Evolutionary conservation across 2,888 invertebrate species (phyloP), one percentile per base, ranked within the genome.

Genomic region (Tupiocoris notatus): DNA sequence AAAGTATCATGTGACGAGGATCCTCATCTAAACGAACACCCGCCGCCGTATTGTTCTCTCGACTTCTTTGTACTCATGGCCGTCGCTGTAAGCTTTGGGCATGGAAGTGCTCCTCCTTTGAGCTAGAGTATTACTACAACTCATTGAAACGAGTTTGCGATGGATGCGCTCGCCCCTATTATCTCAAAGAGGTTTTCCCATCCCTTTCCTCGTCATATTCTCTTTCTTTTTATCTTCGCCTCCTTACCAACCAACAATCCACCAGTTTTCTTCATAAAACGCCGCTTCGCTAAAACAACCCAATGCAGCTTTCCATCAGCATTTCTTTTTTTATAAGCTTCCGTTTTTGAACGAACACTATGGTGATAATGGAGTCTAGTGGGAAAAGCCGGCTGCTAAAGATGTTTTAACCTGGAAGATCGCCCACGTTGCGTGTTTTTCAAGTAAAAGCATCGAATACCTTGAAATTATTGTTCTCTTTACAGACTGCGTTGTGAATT

Each of bases 101-200:
- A 12, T 39, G 39, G 39, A 39, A 39, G 39, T 39, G 39, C 39
- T 39, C 12, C 39, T 39, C 39, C 39, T 39, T 39, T 39, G 39
- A 39, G 39, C 39, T 39, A 39, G 12, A 39, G 39, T 39, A 39
- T 39, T 39, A 12, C 39, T 39, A 39, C 39, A 39, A 39, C 39
- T 39, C 39, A 39, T 39, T 39, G 39, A 12, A 39, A 39, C 39
- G 39, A 39, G 39, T 39, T 39, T 39, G 18, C 65, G 65, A 18
- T 65, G 65, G 39, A 65, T 39, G 65, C 65, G 39, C 65, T 65
- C 65, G 25, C 65, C 23, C 39, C 65, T 39, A 65, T 65, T 65
- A 65, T 65, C 65, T 17, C 39, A 65, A 39, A 65, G 65, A 65
- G 65, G 65, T 65, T 65, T 65, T 23, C 20, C 64, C 21, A 12